Base-by-base conservation (phyloP, 2,797 vertebrate species). In the Epinephelus awoara region DNA sequence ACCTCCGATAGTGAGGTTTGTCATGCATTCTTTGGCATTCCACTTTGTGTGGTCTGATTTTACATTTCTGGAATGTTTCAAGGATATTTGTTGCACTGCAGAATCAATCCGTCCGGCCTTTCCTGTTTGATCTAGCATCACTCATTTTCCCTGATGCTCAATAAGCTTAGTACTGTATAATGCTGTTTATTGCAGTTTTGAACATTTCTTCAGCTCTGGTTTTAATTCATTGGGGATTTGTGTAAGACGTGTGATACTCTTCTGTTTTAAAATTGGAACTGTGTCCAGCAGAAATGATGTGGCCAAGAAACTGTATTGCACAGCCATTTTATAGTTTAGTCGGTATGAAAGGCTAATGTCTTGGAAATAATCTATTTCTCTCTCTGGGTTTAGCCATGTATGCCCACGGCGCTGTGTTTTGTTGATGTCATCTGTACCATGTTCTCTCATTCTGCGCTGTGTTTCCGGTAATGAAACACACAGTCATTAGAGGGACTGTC, bases 401-500 rank as follows among this genome's bases (percentile, higher is more conserved):
- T 15, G 67, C 67, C 82, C 27, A 70, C 21, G 14, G 78, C 10
- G 2, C 56, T 57, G 54, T 65, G 15, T 67, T 25, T n/a, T 15
- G 27, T 63, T 63, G 66, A 34, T 63, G 55, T 69, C 70, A 57
- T 78, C 49, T 34, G 55, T 29, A 50, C 65, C 38, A 47, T 65
- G 68, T 68, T 67, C 44, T 79, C 77, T 71, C 23, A 55, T 55
- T 71, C 55, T 72, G 21, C n/a, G 51, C 71, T 54, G 59, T 69
- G 70, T 86, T 75, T 80, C 50, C 67, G 40, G 55, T 58, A 77
- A 84, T 87, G 78, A 82, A 82, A 72, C 74, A 68, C 61, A 59
- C 61, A 12, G 54, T 82, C 52, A 78, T 83, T 76, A 85, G 47
- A 59, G 40, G 13, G 29, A 23, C 73, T 82, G 81, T 86, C 70